phyloP scores from a whole-genome alignment of 2,888 invertebrate genomes.

The Pristionchus exspectatus region DNA sequence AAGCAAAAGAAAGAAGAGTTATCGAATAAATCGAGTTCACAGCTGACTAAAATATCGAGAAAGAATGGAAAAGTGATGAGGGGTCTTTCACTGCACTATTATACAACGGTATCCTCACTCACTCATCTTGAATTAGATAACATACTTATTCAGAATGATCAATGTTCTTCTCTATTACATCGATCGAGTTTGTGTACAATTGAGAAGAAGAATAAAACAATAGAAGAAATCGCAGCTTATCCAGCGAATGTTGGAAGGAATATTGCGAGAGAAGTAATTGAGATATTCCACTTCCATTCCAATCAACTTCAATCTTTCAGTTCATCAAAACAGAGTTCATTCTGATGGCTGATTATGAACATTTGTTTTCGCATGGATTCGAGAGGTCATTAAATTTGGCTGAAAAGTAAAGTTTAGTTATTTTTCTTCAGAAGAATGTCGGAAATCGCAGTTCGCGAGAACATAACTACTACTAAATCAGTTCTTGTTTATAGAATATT shows the following conservation, averaged over 20 bases:
- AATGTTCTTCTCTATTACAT: constrained; percentile 7
- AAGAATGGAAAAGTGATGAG: neutral
- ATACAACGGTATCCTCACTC: neutral
- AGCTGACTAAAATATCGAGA: neutral
- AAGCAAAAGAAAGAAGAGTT: neutral
- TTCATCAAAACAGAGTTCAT: constrained; percentile 22
- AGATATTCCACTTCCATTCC: neutral
- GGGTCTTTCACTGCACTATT: constrained; percentile 5
- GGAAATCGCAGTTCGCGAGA: constrained; percentile 39
- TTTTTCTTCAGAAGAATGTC: constrained; percentile 38
- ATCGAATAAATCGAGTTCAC: neutral
- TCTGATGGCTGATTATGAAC: constrained; percentile 54
- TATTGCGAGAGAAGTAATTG: constrained; percentile 51
- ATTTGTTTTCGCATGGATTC: constrained; percentile 52
- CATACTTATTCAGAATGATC: neutral
- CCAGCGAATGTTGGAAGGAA: constrained; percentile 54
- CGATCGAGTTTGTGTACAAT: neutral
- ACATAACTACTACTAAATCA: neutral
- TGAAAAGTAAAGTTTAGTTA: neutral
- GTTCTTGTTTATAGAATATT: constrained; percentile 54
- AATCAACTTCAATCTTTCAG: constrained; percentile 11
- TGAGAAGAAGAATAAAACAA: constrained; percentile 10
- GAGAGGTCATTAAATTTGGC: neutral
- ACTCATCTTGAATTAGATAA: neutral
- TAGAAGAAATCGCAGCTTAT: constrained; percentile 46